phyloP scores from a whole-genome alignment of 2,113 vertebrate genomes.

The Lophochroa leadbeateri region DNA sequence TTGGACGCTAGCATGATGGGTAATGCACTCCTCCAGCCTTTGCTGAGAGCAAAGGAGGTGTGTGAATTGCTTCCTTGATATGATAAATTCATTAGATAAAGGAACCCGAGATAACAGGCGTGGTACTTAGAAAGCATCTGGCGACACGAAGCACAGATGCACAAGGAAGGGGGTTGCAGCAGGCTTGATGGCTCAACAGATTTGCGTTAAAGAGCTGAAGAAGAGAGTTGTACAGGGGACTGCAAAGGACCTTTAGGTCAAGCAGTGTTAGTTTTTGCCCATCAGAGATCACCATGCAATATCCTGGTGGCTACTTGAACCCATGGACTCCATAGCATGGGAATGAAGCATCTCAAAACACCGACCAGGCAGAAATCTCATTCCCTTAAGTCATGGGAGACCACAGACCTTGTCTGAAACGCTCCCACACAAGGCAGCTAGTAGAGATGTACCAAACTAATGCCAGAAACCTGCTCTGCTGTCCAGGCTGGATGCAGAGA shows the following conservation, averaged over 20 bases:
- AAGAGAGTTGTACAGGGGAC: neutral
- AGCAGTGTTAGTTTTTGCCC: neutral
- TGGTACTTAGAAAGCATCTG: neutral
- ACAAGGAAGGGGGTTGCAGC: neutral
- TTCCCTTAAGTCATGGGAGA: neutral
- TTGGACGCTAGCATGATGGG: neutral
- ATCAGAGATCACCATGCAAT: neutral
- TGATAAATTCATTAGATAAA: conserved; percentile 38
- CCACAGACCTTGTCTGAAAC: accelerated
- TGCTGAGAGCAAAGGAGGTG: neutral
- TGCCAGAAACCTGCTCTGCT: neutral
- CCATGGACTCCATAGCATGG: neutral
- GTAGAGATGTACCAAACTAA: accelerated
- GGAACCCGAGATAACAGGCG: neutral
- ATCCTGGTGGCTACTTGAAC: neutral
- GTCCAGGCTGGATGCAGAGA: neutral
- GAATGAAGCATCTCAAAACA: neutral
- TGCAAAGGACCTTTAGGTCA: neutral
- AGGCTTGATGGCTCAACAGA: neutral
- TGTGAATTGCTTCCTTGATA: neutral
- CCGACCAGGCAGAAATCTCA: neutral
- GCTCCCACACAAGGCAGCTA: neutral
- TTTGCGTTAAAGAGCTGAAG: neutral
- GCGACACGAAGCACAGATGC: neutral
- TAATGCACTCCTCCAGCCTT: conserved; percentile 7